Evolutionary conservation across 2,888 invertebrate genomes (phyloP), one percentile per base, ranked within the genome.

Genomic region (Drosophila quasianomalipes): DNA sequence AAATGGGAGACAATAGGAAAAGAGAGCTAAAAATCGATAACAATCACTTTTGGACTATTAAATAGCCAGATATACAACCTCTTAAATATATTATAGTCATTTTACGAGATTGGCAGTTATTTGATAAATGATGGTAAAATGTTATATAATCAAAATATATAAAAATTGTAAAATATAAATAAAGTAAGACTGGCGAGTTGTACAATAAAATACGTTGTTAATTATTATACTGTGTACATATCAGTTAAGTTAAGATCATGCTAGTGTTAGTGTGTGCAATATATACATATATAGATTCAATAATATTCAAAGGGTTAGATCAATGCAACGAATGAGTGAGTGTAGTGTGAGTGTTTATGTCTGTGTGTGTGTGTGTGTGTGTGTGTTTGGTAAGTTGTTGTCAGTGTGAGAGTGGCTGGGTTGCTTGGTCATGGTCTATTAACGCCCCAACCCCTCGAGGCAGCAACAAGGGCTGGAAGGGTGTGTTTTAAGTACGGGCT

Each of bases 371-470:
- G 12, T 14, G n/a, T 31, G 9, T 51, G 14, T 41, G 12, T 60
- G 39, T 61, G 5, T 57, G 54, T 59, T 30, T 79, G 69, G 59
- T 66, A 70, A 64, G 66, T 73, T 69, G 39, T 74, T 72, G 78
- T 71, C 64, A 68, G 65, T 62, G 69, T 59, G 33, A 31, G 73
- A 35, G 62, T 49, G 54, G 31, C 10, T 65, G 65, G 76, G 59
- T 67, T 47, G 67, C 33, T 70, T 35, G 76, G 82, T 82, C 81
- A 81, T 68, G 79, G 85, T 87, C 83, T 79, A 76, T 87, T 85
- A 69, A 70, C 57, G 59, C 60, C 61, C 53, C 57, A 47, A 26
- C 47, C 47, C 47, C 47, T 26, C 26, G 9, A 16, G 16, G 9
- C 28, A 47, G 26, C 26, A 4, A 26, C 7, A 47, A 26, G 16